Percentiles rank a stretch among this genome's conserved stretches.
Evolutionary conservation across 2,113 vertebrate genomes (phyloP).

Genomic region (Rhagologus leucostigma): DNA sequence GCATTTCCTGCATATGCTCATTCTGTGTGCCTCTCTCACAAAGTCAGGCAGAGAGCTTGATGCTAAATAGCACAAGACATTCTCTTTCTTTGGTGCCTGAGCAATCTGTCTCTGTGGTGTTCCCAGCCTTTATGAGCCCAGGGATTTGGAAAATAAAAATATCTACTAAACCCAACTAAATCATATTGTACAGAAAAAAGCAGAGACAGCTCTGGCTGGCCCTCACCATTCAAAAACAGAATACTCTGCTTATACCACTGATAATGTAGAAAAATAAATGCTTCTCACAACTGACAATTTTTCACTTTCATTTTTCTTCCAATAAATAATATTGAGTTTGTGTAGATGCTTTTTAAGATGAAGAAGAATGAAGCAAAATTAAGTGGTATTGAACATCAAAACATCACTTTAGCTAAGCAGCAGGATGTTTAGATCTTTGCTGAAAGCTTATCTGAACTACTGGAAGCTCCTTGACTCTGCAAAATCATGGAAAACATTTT

Average conservation of each 20-base stretch:
- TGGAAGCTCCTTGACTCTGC: neutral
- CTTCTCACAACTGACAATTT: neutral
- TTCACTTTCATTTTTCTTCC: neutral
- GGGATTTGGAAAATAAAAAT: neutral
- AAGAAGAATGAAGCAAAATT: neutral
- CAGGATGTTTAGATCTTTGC: neutral
- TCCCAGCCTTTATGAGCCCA: neutral
- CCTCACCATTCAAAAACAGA: neutral
- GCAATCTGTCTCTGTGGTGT: conserved; percentile 3
- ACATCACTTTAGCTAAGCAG: neutral
- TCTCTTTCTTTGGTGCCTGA: neutral
- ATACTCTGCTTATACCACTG: neutral
- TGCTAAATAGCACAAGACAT: neutral
- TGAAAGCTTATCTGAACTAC: neutral
- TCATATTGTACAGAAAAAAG: neutral
- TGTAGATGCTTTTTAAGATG: neutral
- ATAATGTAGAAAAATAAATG: neutral
- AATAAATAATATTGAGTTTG: neutral
- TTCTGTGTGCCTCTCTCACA: neutral
- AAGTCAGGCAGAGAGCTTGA: neutral
- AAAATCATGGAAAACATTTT: neutral
- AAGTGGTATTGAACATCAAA: neutral
- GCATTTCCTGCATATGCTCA: neutral
- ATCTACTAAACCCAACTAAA: neutral
- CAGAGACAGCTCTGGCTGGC: neutral